Evolutionary conservation across 2,888 invertebrate genomes (phyloP), one percentile per base, ranked within the genome.

Genomic region (Bombylius discolor): DNA sequence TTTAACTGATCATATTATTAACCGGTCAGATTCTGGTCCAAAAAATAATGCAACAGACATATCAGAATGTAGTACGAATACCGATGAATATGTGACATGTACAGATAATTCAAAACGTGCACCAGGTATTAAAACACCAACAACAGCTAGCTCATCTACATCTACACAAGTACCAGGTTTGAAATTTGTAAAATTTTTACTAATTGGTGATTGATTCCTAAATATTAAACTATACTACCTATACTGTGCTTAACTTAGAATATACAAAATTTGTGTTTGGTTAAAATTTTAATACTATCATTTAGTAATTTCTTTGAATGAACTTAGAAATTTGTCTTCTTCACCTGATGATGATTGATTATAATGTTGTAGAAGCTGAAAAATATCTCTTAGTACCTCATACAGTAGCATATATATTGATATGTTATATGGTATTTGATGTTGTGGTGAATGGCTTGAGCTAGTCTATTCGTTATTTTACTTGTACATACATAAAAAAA

Each of bases 21-120:
- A 83, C 36, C 78, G 86, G 63, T 83, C 85, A 6, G 87, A 88
- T 72, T 85, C 85, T 11, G 82, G 83, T 42, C 58, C 60, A 11
- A 82, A 82, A 70, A 79, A 82, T 31, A 85, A 84, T 62, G 23
- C 23, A 23, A 86, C 84, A 48, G 90, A 91, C 68, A 78, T 89
- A 53, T 89, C 89, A n/a, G 91, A 91, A 76, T 89, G 89, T 66
- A 91, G 91, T 58, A 86, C 81, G 5, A 81, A 85, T 47, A 85
- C 85, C 31, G 90, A 91, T 72, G 91, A 91, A 73, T 91, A 91
- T 71, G 85, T 89, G 62, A 91, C 91, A 64, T 91, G 91, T 69
- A 91, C 85, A 55, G 85, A 85, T 67, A 85, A 82, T 66, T 85
- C 85, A 23, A 81, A 83, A 71, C 76, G 72, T 65, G 77, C 70